Conservation (phyloP, 1,140 invertebrate genomes). For the Drosophila willistoni region DNA sequence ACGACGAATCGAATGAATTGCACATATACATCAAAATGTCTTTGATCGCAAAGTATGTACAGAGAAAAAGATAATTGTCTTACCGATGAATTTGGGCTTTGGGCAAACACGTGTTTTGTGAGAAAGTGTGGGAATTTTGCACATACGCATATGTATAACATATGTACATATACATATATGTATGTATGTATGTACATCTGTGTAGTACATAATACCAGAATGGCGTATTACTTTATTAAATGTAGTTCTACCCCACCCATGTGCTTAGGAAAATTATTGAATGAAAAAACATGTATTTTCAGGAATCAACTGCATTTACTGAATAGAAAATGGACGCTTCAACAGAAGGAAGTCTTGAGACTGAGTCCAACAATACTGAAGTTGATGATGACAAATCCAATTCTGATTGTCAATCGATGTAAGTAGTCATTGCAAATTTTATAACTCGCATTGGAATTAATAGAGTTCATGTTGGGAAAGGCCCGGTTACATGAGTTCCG, state of each 20-base stretch:
- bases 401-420: slow-evolving; percentile 70
- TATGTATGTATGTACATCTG: slow-evolving; percentile 14
- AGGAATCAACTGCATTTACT: slow-evolving; percentile 47
- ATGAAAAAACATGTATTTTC: slow-evolving; percentile 11
- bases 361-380: slow-evolving; percentile 60
- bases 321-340: slow-evolving; percentile 61
- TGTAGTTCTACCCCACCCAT: not conserved
- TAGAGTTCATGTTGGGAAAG: slow-evolving; percentile 28
- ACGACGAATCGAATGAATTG: not conserved
- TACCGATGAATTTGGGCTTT: not conserved
- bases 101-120: slow-evolving; percentile 5
- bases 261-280: not conserved
- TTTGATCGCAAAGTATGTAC: not conserved
- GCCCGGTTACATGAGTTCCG: slow-evolving; percentile 77
- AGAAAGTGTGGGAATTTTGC: slow-evolving; percentile 8
- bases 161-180: slow-evolving; percentile 3
- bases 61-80: not conserved
- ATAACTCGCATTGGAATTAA: slow-evolving; percentile 4
- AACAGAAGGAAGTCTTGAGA: slow-evolving; percentile 56
- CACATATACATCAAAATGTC: not conserved
- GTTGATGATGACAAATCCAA: slow-evolving; percentile 72
- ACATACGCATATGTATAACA: not conserved
- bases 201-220: slow-evolving; percentile 25
- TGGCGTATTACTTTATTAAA: slow-evolving; percentile 15
- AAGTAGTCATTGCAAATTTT: slow-evolving; percentile 37